Evolutionary conservation across 2,888 invertebrate genomes (phyloP), one percentile per base, ranked within the genome.

Genomic region (Catocala fraxini): DNA sequence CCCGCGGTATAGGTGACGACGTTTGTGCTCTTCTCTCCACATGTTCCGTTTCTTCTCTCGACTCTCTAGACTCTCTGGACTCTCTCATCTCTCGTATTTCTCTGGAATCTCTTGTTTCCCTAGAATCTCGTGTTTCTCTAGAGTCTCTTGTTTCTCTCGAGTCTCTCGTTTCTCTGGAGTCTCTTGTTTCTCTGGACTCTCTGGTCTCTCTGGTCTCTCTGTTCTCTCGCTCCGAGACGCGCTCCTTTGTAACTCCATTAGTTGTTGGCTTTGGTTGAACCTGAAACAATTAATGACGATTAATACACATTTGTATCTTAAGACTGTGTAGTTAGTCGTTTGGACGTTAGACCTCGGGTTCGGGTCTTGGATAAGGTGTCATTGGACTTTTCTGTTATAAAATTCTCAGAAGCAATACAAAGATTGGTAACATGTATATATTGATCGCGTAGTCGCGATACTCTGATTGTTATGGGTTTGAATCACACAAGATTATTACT

Each of bases 261-360:
- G 92, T 91, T 43, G 88, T 90, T 63, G 93, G 89, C 81, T 93
- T 93, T 68, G 89, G 93, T 90, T 92, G 94, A 81, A 93, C 89
- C 93, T 93, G 89, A 48, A 89, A 95, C 93, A 85, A 90, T 46
- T 49, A 46, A 39, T 35, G 35, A 39, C 4, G 35, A 7, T 5
- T 6, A 9, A 6, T 39, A 39, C 7, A 25, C 3, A 3, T 25
- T 25, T 25, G 4, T 25, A 25, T 25, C 25, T 25, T 25, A 4
- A 1, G 25, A 3, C 25, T 25, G 25, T 4, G 4, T 25, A 0
- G 1, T 25, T 3, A 3, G 25, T 25, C 3, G 1, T 25, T 1
- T 25, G 25, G 25, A 3, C 25, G 25, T 25, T 25, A 25, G 25
- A 25, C 25, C 4, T 25, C 4, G 4, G 4, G 4, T 25, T 25